Evolutionary conservation across 2,888 invertebrate genomes (phyloP).

Genomic region (Cephonodes hylas): DNA sequence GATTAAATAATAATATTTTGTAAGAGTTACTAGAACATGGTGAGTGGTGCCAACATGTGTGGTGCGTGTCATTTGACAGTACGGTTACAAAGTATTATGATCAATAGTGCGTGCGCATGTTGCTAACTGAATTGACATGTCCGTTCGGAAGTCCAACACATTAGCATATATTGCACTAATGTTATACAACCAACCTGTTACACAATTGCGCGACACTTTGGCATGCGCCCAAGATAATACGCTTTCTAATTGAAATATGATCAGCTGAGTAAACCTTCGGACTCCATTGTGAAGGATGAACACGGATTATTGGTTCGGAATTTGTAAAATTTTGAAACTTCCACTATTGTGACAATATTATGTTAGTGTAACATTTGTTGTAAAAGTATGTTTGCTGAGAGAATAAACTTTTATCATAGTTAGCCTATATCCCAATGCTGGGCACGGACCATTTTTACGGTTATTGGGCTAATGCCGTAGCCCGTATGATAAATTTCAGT

Average conservation of each 20-base stretch:
- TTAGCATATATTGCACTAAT: conserved; percentile 61
- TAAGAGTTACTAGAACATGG: neutral
- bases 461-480: too few relatives aligned
- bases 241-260: conserved; percentile 58
- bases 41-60: neutral
- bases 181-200: conserved; percentile 62
- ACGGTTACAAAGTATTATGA: neutral
- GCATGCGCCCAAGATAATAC: conserved; percentile 56
- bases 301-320: neutral
- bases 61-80: neutral
- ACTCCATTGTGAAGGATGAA: neutral
- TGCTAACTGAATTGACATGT: conserved; percentile 55
- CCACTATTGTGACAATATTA: too few relatives aligned
- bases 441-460: too few relatives aligned
- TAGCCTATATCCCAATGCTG: too few relatives aligned
- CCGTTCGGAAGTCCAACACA: conserved; percentile 70
- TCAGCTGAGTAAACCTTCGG: conserved; percentile 18
- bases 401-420: too few relatives aligned
- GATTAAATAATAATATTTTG: neutral
- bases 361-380: too few relatives aligned
- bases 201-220: conserved; percentile 58
- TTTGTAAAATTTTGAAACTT: neutral
- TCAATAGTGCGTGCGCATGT: conserved; percentile 20
- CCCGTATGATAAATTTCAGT: too few relatives aligned
- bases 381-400: too few relatives aligned